Percentiles rank a stretch among this genome's conserved stretches.
Evolutionary conservation across 2,113 vertebrate species (phyloP).

Genomic region (Seriola rivoliana): DNA sequence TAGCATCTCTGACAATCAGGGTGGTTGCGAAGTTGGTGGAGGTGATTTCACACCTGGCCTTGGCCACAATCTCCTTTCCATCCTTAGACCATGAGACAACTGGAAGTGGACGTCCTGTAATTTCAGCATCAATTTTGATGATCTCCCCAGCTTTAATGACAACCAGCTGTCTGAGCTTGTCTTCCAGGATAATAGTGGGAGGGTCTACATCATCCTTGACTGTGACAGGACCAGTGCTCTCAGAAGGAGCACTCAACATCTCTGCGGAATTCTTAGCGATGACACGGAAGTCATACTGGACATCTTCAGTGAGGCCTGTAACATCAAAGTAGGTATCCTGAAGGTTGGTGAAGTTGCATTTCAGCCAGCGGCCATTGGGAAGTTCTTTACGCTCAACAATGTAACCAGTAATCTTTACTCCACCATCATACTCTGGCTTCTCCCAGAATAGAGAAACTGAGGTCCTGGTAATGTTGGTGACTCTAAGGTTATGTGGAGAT

Average conservation of each 20-base stretch:
- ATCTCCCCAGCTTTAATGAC: slow-evolving; percentile 95
- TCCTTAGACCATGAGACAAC: slow-evolving; percentile 96
- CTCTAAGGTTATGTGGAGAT: slow-evolving; percentile 92
- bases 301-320: slow-evolving; percentile 95
- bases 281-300: slow-evolving; percentile 95
- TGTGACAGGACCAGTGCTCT: slow-evolving; percentile 94
- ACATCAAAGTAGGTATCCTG: slow-evolving; percentile 96
- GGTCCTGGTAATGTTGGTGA: slow-evolving; percentile 96
- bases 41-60: slow-evolving; percentile 93
- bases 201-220: slow-evolving; percentile 97
- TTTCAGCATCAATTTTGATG: slow-evolving; percentile 93
- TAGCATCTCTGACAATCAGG: slow-evolving; percentile 91
- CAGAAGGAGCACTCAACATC: slow-evolving; percentile 92
- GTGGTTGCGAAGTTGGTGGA: slow-evolving; percentile 90
- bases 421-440: slow-evolving; percentile 93
- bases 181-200: slow-evolving; percentile 95
- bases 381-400: slow-evolving; percentile 93
- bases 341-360: slow-evolving; percentile 95
- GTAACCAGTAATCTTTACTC: slow-evolving; percentile 95
- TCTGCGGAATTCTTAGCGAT: slow-evolving; percentile 96
- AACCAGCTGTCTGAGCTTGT: slow-evolving; percentile 91
- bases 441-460: slow-evolving; percentile 95
- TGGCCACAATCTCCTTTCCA: slow-evolving; percentile 93
- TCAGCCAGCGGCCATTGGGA: slow-evolving; percentile 96
- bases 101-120: slow-evolving; percentile 93